Conservation (phyloP, 2,888 invertebrate species). For the Steinernema scapterisci region DNA sequence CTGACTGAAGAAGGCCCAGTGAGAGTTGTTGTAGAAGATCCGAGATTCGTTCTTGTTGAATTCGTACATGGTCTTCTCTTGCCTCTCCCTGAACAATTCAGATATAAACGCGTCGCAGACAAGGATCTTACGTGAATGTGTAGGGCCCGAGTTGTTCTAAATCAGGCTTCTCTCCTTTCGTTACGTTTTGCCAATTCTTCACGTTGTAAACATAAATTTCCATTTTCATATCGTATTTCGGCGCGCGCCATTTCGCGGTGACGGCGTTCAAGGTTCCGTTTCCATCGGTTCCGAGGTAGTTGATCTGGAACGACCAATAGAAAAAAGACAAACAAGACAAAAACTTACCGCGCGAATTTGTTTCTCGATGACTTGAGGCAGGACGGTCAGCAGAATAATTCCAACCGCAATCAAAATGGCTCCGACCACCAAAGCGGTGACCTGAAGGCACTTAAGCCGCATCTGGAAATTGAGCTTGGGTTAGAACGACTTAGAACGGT, state of each 20-base stretch:
- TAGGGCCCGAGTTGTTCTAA: conserved; percentile 51
- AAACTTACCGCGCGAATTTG: conserved; percentile 37
- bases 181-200: conserved; percentile 38
- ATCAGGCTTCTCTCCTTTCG: conserved; percentile 44
- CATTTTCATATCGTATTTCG: conserved; percentile 57
- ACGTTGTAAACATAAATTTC: conserved; percentile 55
- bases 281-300: conserved; percentile 53
- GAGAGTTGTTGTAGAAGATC: conserved; percentile 57
- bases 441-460: neutral
- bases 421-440: conserved; percentile 24
- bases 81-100: conserved; percentile 55
- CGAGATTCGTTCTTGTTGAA: conserved; percentile 50
- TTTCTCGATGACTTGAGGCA: conserved; percentile 38
- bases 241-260: conserved; percentile 58
- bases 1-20: conserved; percentile 53
- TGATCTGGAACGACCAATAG: conserved; percentile 46
- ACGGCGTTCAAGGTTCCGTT: conserved; percentile 58
- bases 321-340: neutral
- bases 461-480: neutral
- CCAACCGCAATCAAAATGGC: conserved; percentile 37
- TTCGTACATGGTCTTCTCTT: conserved; percentile 46
- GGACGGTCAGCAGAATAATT: conserved; percentile 35
- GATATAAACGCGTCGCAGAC: too few species aligned
- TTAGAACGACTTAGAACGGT: neutral
- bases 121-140: conserved; percentile 36